A percentile compares a stretch with the other conserved stretches of the same genome.
These are phyloP conservation scores for Leucophenga maculata DNA, from an alignment of 2,888 invertebrate species.

Conservation along the genomic window DNA sequence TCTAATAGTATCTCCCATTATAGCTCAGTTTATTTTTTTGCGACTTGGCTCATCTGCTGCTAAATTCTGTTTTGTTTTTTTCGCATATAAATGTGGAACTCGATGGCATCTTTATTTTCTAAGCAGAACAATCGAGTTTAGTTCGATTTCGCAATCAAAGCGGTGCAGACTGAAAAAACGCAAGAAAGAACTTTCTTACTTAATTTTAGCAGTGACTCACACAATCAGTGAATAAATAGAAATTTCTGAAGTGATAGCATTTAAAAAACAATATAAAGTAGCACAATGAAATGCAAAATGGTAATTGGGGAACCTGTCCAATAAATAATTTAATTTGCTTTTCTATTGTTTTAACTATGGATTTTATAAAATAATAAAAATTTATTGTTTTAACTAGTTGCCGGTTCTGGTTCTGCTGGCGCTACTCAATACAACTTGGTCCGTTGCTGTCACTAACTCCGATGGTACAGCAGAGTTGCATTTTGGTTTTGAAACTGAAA, in stretches of 20 bases:
- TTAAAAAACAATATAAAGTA: not conserved
- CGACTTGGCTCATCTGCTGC: slow-evolving; percentile 51
- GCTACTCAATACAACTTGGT: no score
- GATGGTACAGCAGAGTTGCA: slow-evolving; percentile 45
- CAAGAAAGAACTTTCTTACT: not conserved
- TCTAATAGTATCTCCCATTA: slow-evolving; percentile 46
- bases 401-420: slow-evolving; percentile 27
- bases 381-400: slow-evolving; percentile 35
- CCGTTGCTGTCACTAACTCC: slow-evolving; percentile 6
- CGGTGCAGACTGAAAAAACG: slow-evolving; percentile 37
- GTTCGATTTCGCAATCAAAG: slow-evolving; percentile 44
- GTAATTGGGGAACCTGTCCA: not conserved
- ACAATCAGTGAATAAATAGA: slow-evolving; percentile 4
- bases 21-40: no score
- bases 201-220: not conserved
- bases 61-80: not conserved
- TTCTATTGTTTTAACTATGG: not conserved
- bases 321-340: not conserved
- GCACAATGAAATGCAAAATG: slow-evolving; percentile 39
- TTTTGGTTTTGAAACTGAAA: slow-evolving; percentile 68
- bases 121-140: slow-evolving; percentile 33
- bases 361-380: not conserved
- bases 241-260: slow-evolving; percentile 1
- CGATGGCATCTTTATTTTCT: slow-evolving; percentile 21
- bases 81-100: not conserved